Conservation (phyloP, 2,113 vertebrate genomes). For the Hemicordylus capensis region DNA sequence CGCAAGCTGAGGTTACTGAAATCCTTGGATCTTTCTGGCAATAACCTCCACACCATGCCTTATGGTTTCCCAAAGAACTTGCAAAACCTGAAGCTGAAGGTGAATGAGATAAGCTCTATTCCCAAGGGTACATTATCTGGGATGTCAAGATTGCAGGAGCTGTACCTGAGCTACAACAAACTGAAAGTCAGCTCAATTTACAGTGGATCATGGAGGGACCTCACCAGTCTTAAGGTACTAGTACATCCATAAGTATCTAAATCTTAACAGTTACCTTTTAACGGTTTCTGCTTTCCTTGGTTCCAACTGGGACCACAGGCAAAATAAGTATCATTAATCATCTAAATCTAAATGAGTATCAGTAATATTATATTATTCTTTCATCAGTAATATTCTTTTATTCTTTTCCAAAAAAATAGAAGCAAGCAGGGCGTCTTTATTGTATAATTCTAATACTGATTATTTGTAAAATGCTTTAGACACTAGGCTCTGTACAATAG, state of each 20-base stretch:
- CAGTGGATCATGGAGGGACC: constrained; percentile 89
- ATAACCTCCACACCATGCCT: constrained; percentile 83
- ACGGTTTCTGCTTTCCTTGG: background rate
- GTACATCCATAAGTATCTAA: background rate
- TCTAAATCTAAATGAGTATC: too few species aligned
- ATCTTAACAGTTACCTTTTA: background rate
- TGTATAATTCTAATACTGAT: too few species aligned
- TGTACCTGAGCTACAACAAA: constrained; percentile 89
- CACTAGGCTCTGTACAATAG: too few species aligned
- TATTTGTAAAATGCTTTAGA: too few species aligned
- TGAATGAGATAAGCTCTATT: constrained; percentile 85
- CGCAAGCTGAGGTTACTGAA: constrained; percentile 90
- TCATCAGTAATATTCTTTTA: too few species aligned
- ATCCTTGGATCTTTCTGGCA: constrained; percentile 91
- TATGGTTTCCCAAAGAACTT: constrained; percentile 91
- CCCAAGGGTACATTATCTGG: constrained; percentile 84
- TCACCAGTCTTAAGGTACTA: constrained; percentile 86
- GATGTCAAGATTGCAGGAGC: constrained; percentile 89
- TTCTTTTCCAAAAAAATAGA: too few species aligned
- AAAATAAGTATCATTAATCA: too few species aligned
- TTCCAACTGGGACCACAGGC: background rate
- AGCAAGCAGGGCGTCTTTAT: too few species aligned
- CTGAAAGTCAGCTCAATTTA: constrained; percentile 88
- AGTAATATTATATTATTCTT: too few species aligned
- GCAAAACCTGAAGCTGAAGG: constrained; percentile 87